Evolutionary conservation across 2,888 invertebrate genomes (phyloP).

Genomic region (Drosophila mercatorum): DNA sequence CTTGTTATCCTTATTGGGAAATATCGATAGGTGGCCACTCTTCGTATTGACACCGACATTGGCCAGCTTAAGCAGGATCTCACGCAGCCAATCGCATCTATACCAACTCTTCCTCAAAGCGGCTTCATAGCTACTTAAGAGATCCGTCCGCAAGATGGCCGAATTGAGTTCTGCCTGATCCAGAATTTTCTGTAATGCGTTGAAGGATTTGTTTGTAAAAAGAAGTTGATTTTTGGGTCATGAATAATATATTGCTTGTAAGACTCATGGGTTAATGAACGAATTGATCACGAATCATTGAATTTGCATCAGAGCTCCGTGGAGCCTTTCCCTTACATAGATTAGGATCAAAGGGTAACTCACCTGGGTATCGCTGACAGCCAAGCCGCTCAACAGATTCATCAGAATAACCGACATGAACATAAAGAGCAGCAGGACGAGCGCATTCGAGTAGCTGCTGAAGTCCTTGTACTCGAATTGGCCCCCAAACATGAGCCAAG

Average conservation of each 20-base stretch:
- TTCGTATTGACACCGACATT: background rate
- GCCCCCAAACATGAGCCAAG: conserved; percentile 93
- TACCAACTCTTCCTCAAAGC: conserved; percentile 86
- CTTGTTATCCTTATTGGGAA: conserved; percentile 87
- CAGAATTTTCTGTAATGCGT: conserved; percentile 20
- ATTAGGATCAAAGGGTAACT: background rate
- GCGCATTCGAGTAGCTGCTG: conserved; percentile 88
- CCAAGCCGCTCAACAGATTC: conserved; percentile 92
- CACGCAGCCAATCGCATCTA: conserved; percentile 85
- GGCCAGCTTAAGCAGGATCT: conserved; percentile 80
- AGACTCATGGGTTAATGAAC: too few relatives aligned
- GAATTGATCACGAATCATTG: too few relatives aligned
- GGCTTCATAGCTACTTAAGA: conserved; percentile 90
- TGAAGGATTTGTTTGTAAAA: too few relatives aligned
- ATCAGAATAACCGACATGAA: conserved; percentile 92
- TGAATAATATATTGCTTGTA: too few relatives aligned
- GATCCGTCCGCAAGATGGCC: conserved; percentile 88
- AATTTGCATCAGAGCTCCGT: too few relatives aligned
- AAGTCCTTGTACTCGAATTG: conserved; percentile 93
- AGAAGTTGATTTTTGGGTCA: too few relatives aligned
- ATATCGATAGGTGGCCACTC: conserved; percentile 84
- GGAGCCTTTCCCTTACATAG: too few relatives aligned
- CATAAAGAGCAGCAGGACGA: conserved; percentile 91
- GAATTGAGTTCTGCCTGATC: conserved; percentile 91
- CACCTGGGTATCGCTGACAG: conserved; percentile 91